Base-by-base conservation (phyloP, 2,113 vertebrate genomes). In the Petroica traversi region DNA sequence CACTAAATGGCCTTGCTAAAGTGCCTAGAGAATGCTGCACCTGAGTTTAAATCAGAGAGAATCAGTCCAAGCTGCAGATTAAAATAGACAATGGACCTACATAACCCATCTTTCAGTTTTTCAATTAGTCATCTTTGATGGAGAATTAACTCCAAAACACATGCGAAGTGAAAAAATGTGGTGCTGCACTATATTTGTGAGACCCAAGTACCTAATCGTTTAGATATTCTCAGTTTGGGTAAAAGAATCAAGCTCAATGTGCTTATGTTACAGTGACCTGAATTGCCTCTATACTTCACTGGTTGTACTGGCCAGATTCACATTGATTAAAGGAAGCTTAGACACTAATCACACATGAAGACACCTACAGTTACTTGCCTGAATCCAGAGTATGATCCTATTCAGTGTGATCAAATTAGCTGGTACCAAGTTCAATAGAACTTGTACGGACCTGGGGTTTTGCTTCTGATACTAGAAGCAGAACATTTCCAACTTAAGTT, bases 271-370 rank as follows among this genome's bases (percentile, higher is more conserved):
- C 5, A 1, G 76, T 63, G 68, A 91, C 80, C 68, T 49, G 68
- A 92, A 74, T 1, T 74, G 63, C 51, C 46, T 63, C 84, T 71
- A 3, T 28, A 84, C 43, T 77, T 45, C 51, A 81, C 55, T 62
- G 75, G 58, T 63, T 86, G 51, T 28, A 66, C 2, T 71, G 43
- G 64, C 68, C 61, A 91, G 55, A 81, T 74, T 77, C 87, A 72
- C 48, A 74, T 31, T 4, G 10, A 92, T 69, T 89, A 89, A 91
- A 91, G 55, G 55, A 86, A 93, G 87, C 81, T 95, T 78, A 93
- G 40, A 68, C n/a, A 75, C 84, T 85, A 89, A 93, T 81, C 64
- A 82, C 61, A 71, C 25, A 78, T 13, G 73, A 77, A 93, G 85
- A 94, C 54, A 87, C 52, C 87, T 88, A 68, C 43, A 89, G 51